These are phyloP conservation scores for Chrysolina haemoptera DNA, from an alignment of 2,888 invertebrate genomes.

Conservation along the genomic window DNA sequence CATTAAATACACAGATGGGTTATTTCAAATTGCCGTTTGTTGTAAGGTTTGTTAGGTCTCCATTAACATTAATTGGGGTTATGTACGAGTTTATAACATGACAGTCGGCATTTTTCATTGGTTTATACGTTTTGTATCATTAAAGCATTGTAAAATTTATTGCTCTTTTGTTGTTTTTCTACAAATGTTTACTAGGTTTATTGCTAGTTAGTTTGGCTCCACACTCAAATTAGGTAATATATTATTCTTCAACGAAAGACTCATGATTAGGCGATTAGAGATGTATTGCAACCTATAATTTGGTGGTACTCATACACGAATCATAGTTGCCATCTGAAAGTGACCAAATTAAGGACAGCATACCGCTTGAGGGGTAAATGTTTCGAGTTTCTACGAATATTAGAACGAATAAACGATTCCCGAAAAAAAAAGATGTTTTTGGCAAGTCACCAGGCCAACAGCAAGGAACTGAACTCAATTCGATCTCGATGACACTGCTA, in stretches of 20 bases:
- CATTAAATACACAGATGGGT: conserved; percentile 33
- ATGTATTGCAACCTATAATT: no score
- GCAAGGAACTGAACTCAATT: no score
- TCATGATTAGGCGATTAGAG: no score
- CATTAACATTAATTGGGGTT: conserved; percentile 36
- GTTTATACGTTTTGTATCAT: conserved; percentile 3
- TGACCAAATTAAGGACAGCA: no score
- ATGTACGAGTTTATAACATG: conserved; percentile 17
- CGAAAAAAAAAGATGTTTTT: no score
- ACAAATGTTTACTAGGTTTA: neutral
- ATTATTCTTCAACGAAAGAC: neutral
- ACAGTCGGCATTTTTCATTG: conserved; percentile 18
- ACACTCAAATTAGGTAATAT: neutral
- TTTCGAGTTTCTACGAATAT: no score
- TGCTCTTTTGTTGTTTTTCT: conserved; percentile 5
- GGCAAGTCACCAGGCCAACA: no score
- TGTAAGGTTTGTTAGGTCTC: conserved; percentile 44
- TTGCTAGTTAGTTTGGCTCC: neutral
- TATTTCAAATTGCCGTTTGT: conserved; percentile 45
- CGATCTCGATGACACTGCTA: no score
- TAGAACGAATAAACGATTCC: no score
- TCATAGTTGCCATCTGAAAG: no score
- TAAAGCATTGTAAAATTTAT: conserved; percentile 10
- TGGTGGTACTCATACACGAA: no score
- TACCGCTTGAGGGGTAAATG: no score